Conservation (phyloP, 2,113 vertebrate species). For the Litocranius walleri region DNA sequence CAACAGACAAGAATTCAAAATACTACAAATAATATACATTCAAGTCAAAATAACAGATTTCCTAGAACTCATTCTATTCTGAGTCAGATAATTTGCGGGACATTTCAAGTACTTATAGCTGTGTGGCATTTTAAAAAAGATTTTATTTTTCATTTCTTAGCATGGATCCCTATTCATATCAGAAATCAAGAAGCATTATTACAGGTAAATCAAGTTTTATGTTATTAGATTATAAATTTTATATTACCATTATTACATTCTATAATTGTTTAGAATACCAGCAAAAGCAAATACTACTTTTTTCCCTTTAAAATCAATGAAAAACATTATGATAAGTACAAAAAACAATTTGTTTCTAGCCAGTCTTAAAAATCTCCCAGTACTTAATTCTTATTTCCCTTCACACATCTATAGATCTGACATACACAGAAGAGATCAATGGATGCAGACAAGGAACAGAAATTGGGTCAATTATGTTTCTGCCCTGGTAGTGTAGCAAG, state of each 20-base stretch:
- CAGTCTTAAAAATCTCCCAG: not conserved
- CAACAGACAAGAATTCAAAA: not conserved
- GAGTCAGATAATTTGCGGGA: not conserved
- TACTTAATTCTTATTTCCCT: not conserved
- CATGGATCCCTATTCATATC: not conserved
- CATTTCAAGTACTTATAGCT: not conserved
- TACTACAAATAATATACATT: not conserved
- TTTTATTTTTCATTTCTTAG: conserved; percentile 39
- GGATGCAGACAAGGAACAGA: not conserved
- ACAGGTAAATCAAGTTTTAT: not conserved
- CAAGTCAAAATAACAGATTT: not conserved
- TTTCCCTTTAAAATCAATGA: not conserved
- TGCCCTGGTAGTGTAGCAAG: not conserved
- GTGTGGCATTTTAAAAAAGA: not conserved
- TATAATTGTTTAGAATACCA: not conserved
- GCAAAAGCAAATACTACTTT: not conserved
- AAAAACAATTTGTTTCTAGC: not conserved
- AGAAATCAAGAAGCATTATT: conserved; percentile 22
- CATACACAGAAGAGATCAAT: not conserved
- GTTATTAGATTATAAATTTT: not conserved
- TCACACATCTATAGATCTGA: not conserved
- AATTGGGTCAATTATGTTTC: conserved; percentile 2
- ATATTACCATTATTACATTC: not conserved
- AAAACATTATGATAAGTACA: not conserved
- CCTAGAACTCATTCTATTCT: not conserved